These are phyloP conservation scores for Lepidocyrtoides sp. DNA, from an alignment of 2,888 invertebrate species.

Conservation along the genomic window DNA sequence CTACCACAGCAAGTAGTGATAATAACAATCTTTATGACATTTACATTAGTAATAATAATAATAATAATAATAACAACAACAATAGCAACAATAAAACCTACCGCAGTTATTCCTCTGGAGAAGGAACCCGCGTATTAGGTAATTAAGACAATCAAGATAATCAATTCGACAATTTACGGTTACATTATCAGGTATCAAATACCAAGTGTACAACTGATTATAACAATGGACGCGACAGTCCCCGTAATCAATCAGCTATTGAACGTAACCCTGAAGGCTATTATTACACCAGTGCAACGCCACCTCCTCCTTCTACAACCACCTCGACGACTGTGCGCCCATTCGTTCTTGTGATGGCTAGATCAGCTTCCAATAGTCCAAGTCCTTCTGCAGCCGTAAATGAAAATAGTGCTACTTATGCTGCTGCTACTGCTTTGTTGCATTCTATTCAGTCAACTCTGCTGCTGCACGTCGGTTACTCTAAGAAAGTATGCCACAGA, in stretches of 20 bases:
- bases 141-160: slow-evolving; percentile 41
- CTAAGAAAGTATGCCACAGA: neutral
- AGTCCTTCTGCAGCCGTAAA: neutral
- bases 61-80: neutral
- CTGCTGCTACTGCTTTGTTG: slow-evolving; percentile 58
- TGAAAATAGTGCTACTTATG: slow-evolving; percentile 49
- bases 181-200: slow-evolving; percentile 40
- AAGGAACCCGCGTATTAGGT: neutral
- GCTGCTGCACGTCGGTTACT: neutral
- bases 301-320: slow-evolving; percentile 8
- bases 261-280: neutral
- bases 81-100: slow-evolving; percentile 25
- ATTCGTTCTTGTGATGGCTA: slow-evolving; percentile 85
- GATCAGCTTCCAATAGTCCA: slow-evolving; percentile 68
- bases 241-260: neutral
- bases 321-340: slow-evolving; percentile 77
- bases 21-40: slow-evolving; percentile 69
- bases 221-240: neutral
- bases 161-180: slow-evolving; percentile 28
- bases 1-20: slow-evolving; percentile 38
- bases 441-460: neutral
- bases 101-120: neutral
- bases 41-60: slow-evolving; percentile 68
- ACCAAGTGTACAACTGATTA: neutral
- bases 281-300: slow-evolving; percentile 1